Evolutionary conservation across 2,797 vertebrate species (phyloP).

Genomic region (Ctenopoma kingsleyae): DNA sequence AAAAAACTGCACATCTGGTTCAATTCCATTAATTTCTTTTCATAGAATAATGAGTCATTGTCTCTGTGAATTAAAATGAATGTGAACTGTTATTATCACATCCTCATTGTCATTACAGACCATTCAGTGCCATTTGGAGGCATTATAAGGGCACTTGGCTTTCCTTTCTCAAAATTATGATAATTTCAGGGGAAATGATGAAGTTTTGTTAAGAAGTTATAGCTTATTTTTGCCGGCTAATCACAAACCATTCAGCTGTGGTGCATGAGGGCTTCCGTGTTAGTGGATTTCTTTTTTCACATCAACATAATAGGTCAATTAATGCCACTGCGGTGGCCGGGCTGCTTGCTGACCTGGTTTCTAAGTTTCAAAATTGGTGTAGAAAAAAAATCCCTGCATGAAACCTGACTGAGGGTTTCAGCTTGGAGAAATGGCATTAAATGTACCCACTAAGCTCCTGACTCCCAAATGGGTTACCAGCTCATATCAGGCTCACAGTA

Average conservation of each 20-base stretch:
- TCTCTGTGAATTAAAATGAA: conserved; percentile 72
- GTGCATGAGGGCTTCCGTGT: background rate
- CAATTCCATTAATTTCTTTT: conserved; percentile 74
- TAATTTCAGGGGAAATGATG: conserved; percentile 60
- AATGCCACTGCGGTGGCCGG: conserved; percentile 30
- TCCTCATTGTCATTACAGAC: conserved; percentile 68
- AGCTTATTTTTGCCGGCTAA: conserved; percentile 50
- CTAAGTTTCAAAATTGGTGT: conserved; percentile 31
- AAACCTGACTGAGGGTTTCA: conserved; percentile 34
- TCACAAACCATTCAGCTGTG: conserved; percentile 40
- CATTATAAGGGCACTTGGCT: conserved; percentile 62
- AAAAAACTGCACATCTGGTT: conserved; percentile 69
- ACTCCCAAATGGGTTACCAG: conserved; percentile 62
- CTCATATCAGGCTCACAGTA: conserved; percentile 51
- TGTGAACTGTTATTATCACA: conserved; percentile 66
- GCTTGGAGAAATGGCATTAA: conserved; percentile 57
- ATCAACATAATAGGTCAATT: conserved; percentile 58
- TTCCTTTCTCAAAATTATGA: conserved; percentile 51
- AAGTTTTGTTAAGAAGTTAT: conserved; percentile 52
- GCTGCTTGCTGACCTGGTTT: conserved; percentile 60
- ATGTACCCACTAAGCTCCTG: conserved; percentile 50
- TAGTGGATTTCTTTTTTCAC: background rate
- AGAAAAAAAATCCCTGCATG: conserved; percentile 24
- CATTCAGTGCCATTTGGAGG: conserved; percentile 60
- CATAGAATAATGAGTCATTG: conserved; percentile 75